Evolutionary conservation across 2,113 vertebrate species (phyloP), one percentile per base, ranked within the genome.

Genomic region (Gracilinanus agilis): DNA sequence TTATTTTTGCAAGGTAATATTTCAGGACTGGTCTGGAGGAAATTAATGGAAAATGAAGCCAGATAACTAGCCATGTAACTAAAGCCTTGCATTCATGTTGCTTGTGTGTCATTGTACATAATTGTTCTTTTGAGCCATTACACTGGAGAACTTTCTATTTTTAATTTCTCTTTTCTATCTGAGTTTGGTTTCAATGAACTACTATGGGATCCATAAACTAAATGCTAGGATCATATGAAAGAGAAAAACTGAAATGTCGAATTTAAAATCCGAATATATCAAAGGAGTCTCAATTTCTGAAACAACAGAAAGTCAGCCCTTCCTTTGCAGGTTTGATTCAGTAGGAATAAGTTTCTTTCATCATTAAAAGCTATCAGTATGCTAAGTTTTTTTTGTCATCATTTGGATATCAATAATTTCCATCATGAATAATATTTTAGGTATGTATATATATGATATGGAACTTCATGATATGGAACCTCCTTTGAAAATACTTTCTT

Each of bases 81-180:
- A 90, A 97, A 98, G 91, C 92, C 94, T 96, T 95, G 89, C 94
- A 97, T 97, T 98, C 88, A 61, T 75, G 89, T 92, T 95, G 92
- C 94, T 92, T 95, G 67, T 95, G 53, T 97, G 94, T 95, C 92
- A 96, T 58, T 93, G 40, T 95, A 94, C 91, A 54, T 97, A 98
- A 98, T 96, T 88, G 92, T 97, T 96, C 95, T 97, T 97, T 98
- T 97, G 98, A 97, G 95, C 92, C 98, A 96, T 97, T 93, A 90
- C 0, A 29, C 53, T 90, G 92, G 94, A 97, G 96, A 97, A 89
- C 93, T 96, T 96, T 98, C 96, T 97, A 93, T 93, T 98, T 98
- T 97, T 95, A 90, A 92, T 95, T 94, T 95, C n/a, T 95, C 75
- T 9, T 97, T 75, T 92, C 92, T 94, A 92, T 94, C 94, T 95